These are phyloP conservation scores for Manacus vitellinus DNA, from an alignment of 2,113 vertebrate species.

Conservation along the genomic window DNA sequence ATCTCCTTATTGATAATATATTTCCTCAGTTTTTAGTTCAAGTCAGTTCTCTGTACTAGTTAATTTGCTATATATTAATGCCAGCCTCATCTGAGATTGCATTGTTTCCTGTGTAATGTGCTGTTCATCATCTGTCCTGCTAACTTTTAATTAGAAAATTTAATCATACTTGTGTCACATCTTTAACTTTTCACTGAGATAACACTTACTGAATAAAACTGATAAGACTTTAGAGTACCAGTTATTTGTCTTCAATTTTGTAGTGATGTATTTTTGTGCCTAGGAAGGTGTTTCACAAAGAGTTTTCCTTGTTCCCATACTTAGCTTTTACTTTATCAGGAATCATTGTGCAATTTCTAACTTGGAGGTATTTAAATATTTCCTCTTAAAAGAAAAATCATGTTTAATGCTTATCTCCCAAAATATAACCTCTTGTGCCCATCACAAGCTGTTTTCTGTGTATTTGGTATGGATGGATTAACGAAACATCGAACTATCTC, in stretches of 20 bases:
- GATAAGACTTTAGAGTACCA: not conserved
- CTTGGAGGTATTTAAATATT: not conserved
- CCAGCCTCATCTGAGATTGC: not conserved
- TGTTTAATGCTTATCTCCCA: not conserved
- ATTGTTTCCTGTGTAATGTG: not conserved
- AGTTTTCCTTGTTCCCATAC: not conserved
- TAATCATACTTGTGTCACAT: not conserved
- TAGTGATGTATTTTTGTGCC: not conserved
- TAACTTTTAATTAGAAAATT: not conserved
- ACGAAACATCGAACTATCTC: not conserved
- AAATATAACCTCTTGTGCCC: not conserved
- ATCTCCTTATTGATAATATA: not conserved
- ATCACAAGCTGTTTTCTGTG: not conserved
- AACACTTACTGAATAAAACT: not conserved
- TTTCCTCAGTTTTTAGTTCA: not conserved
- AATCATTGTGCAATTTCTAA: not conserved
- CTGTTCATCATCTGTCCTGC: not conserved
- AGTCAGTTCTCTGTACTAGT: not conserved
- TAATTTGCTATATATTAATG: not conserved
- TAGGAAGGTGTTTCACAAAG: not conserved
- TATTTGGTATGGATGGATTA: not conserved
- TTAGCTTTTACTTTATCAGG: not conserved
- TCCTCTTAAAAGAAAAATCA: not conserved
- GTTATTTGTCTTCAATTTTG: not conserved
- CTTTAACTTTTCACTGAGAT: not conserved